These are phyloP conservation scores for Hemitrygon akajei DNA, from an alignment of 2,797 vertebrate species.

Conservation along the genomic window DNA sequence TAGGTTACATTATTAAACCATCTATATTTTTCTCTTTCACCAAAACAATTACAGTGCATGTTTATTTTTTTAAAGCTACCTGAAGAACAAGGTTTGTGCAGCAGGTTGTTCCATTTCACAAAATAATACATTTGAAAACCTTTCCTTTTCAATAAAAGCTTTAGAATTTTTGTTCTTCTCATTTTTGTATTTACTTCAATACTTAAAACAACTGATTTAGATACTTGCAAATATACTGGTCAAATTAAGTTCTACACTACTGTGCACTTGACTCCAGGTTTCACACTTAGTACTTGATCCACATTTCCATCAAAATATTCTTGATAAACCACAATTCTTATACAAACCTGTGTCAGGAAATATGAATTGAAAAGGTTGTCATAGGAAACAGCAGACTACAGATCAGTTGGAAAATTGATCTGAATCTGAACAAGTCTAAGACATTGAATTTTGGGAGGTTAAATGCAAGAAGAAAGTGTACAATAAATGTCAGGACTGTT, in stretches of 20 bases:
- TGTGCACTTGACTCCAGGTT: neutral
- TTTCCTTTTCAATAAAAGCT: neutral
- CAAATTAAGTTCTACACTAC: neutral
- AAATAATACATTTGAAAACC: neutral
- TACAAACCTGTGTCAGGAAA: neutral
- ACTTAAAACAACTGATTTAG: neutral
- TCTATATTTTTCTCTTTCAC: conserved; percentile 5
- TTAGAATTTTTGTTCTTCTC: neutral
- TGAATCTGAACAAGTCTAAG: too few relatives aligned
- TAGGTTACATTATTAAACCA: neutral
- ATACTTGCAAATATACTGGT: neutral
- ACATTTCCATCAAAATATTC: neutral
- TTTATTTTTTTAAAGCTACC: neutral
- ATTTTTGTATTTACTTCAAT: neutral
- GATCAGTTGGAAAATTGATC: too few relatives aligned
- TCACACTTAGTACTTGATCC: neutral
- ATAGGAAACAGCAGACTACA: too few relatives aligned
- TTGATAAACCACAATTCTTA: neutral
- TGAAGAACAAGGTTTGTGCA: neutral
- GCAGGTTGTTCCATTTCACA: neutral
- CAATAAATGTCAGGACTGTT: too few relatives aligned
- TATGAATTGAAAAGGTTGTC: too few relatives aligned
- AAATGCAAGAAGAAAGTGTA: too few relatives aligned
- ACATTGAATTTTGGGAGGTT: too few relatives aligned
- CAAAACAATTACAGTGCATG: neutral